These are phyloP conservation scores for Conopomorpha cramerella DNA, from an alignment of 1,140 invertebrate species.

Conservation along the genomic window DNA sequence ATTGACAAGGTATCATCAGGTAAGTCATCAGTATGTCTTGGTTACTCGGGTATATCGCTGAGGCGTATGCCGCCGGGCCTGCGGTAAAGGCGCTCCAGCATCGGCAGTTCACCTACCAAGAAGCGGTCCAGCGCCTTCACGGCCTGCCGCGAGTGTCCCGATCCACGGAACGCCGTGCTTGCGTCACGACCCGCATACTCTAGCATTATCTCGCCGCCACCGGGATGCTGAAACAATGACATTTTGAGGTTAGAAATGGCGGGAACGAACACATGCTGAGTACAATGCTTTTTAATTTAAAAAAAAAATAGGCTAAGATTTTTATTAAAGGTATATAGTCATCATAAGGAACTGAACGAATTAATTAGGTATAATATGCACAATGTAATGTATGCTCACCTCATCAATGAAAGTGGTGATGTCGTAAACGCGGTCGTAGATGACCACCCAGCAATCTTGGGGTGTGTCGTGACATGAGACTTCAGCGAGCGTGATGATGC, in stretches of 20 bases:
- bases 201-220: constrained; percentile 80
- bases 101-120: constrained; percentile 73
- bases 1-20: too few relatives aligned
- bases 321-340: too few relatives aligned
- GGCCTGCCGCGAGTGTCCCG: constrained; percentile 74
- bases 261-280: too few relatives aligned
- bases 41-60: constrained; percentile 47
- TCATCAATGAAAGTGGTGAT: constrained; percentile 72
- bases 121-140: constrained; percentile 66
- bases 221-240: constrained; percentile 78
- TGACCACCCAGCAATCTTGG: constrained; percentile 72
- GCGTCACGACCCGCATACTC: constrained; percentile 88
- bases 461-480: constrained; percentile 68
- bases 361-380: too few relatives aligned
- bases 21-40: too few relatives aligned
- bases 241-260: too few relatives aligned
- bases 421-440: constrained; percentile 78
- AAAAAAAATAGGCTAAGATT: too few relatives aligned
- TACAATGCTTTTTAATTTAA: too few relatives aligned
- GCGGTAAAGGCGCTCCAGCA: constrained; percentile 72
- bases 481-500: constrained; percentile 64
- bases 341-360: too few relatives aligned
- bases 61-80: constrained; percentile 41
- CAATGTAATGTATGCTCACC: too few relatives aligned
- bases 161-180: constrained; percentile 79